Evolutionary conservation across 2,113 vertebrate species (phyloP).

Genomic region (Trochalopteron elliotii): DNA sequence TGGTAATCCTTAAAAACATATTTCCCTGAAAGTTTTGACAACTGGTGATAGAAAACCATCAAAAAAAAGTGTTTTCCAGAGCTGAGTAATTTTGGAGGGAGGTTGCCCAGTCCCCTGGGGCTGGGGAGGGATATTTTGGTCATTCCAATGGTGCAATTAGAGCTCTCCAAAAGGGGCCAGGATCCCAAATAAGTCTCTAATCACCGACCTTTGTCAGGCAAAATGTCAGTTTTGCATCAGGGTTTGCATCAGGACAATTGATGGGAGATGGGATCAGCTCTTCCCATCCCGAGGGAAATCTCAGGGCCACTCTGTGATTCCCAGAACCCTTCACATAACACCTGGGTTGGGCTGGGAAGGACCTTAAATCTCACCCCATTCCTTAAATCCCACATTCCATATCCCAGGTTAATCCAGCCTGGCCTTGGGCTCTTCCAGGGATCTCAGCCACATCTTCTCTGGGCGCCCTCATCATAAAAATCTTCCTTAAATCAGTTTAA

Average conservation of each 20-base stretch:
- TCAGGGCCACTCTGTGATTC: too few species aligned
- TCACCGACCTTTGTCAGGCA: neutral
- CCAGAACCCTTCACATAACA: neutral
- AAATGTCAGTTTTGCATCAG: too few species aligned
- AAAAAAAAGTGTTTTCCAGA: neutral
- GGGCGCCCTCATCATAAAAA: fast-evolving
- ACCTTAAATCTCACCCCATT: fast-evolving
- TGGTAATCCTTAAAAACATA: neutral
- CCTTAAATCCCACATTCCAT: neutral
- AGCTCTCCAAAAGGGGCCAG: neutral
- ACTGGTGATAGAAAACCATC: neutral
- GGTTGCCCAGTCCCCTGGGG: fast-evolving
- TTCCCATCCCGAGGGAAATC: neutral
- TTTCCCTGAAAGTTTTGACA: neutral
- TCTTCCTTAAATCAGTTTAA: neutral
- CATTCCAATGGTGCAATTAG: neutral
- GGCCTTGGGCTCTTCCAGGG: neutral
- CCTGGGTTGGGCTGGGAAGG: too few species aligned
- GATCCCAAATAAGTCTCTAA: neutral
- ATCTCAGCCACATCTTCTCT: neutral
- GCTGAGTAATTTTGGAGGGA: neutral
- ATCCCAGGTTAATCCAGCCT: neutral
- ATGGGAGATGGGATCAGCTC: too few species aligned
- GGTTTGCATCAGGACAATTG: too few species aligned
- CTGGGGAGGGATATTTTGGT: neutral